Percentiles rank a stretch among this genome's conserved stretches.
Conservation (phyloP, 2,113 vertebrate species). For the Erinaceus europaeus region DNA sequence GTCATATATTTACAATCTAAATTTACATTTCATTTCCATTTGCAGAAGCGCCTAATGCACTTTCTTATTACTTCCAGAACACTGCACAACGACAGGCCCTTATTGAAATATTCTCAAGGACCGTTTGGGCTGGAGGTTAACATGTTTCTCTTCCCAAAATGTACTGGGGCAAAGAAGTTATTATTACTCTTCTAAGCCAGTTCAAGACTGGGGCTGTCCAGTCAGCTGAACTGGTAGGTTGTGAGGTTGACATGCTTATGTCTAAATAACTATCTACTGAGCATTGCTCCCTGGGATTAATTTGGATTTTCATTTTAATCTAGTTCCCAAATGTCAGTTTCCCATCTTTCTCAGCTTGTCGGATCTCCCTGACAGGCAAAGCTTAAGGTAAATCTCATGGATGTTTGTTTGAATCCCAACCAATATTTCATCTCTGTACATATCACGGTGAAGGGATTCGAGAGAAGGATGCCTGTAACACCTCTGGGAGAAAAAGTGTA, state of each 20-base stretch:
- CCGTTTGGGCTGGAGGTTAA: conserved; percentile 45
- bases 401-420: conserved; percentile 63
- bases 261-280: conserved; percentile 47
- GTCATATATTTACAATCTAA: conserved; percentile 70
- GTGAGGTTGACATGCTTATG: not conserved
- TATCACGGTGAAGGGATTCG: conserved; percentile 32
- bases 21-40: conserved; percentile 75
- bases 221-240: not conserved
- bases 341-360: conserved; percentile 59
- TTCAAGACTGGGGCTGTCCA: not conserved
- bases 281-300: conserved; percentile 62
- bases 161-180: conserved; percentile 12
- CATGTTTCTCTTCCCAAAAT: conserved; percentile 47
- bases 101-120: conserved; percentile 46
- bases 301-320: conserved; percentile 75
- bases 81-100: conserved; percentile 65
- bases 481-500: conserved; percentile 42
- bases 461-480: conserved; percentile 45
- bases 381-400: conserved; percentile 68
- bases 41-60: conserved; percentile 39
- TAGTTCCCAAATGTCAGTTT: conserved; percentile 70
- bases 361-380: conserved; percentile 64
- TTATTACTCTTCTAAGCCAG: conserved; percentile 25
- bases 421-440: conserved; percentile 59
- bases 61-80: conserved; percentile 71